Percentiles rank a stretch among this genome's conserved stretches.
phyloP scores from a whole-genome alignment of 2,797 vertebrate genomes.

The Phoxinus dragarum region DNA sequence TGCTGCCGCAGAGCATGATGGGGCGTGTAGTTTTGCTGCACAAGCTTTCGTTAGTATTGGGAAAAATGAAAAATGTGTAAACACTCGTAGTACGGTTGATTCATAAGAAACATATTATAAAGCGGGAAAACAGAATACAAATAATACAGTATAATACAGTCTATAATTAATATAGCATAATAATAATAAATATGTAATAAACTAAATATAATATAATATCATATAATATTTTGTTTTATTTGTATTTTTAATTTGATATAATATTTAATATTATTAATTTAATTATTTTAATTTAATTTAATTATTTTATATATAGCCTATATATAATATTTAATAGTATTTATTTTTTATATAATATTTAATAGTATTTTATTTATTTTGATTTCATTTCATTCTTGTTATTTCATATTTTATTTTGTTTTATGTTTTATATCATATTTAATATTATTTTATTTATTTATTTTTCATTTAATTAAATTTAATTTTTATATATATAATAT shows the following conservation, averaged over 20 bases:
- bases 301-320: background rate
- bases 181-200: no score
- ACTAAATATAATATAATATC: no score
- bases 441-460: background rate
- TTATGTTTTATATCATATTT: no score
- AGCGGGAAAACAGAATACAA: background rate
- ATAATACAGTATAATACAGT: background rate
- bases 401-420: no score
- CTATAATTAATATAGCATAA: background rate
- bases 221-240: no score
- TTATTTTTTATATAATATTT: no score
- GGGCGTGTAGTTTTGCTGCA: constrained; percentile 72
- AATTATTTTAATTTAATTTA: background rate
- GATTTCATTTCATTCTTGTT: no score
- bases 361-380: no score
- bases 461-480: background rate
- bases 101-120: background rate
- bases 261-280: background rate
- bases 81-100: background rate
- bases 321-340: no score
- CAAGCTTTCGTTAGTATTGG: background rate
- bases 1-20: constrained; percentile 45
- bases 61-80: no score
- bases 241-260: no score
- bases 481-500: no score